phyloP scores from a whole-genome alignment of 2,888 invertebrate species.

The Limnephilus lunatus region DNA sequence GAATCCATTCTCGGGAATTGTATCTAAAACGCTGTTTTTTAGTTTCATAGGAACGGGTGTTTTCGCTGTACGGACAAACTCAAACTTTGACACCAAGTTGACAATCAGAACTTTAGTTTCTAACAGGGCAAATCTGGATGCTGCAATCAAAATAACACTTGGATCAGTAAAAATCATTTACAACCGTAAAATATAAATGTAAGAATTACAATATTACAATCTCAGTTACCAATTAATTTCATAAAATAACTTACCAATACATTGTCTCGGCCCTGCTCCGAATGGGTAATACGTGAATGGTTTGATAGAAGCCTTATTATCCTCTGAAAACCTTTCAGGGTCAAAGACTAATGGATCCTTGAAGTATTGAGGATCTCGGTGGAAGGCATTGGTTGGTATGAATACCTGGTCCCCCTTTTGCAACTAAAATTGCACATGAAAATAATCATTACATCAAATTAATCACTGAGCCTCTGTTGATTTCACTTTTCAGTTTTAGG shows the following conservation, averaged over 20 bases:
- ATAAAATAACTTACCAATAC: conserved; percentile 67
- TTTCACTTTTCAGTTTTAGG: not conserved
- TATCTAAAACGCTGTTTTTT: conserved; percentile 34
- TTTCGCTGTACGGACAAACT: conserved; percentile 47
- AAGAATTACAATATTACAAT: not conserved
- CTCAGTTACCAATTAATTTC: not conserved
- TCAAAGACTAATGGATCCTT: conserved; percentile 66
- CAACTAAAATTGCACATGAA: conserved; percentile 56
- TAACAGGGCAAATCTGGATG: conserved; percentile 57
- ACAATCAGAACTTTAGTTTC: conserved; percentile 53
- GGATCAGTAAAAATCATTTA: not conserved
- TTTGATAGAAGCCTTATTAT: conserved; percentile 67
- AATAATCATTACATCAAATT: not conserved
- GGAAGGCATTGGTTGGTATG: conserved; percentile 67
- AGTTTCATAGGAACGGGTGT: conserved; percentile 53
- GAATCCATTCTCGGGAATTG: conserved; percentile 42
- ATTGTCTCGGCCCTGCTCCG: conserved; percentile 69
- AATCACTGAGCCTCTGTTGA: not conserved
- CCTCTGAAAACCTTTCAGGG: conserved; percentile 68
- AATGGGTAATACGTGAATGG: conserved; percentile 69
- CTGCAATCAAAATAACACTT: conserved; percentile 42
- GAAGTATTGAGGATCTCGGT: conserved; percentile 68
- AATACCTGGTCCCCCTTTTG: conserved; percentile 67
- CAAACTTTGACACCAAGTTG: conserved; percentile 51
- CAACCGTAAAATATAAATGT: not conserved